A percentile compares a stretch with the other conserved stretches of the same genome.
phyloP scores from a whole-genome alignment of 2,113 vertebrate genomes.

The Cheilinus undulatus region DNA sequence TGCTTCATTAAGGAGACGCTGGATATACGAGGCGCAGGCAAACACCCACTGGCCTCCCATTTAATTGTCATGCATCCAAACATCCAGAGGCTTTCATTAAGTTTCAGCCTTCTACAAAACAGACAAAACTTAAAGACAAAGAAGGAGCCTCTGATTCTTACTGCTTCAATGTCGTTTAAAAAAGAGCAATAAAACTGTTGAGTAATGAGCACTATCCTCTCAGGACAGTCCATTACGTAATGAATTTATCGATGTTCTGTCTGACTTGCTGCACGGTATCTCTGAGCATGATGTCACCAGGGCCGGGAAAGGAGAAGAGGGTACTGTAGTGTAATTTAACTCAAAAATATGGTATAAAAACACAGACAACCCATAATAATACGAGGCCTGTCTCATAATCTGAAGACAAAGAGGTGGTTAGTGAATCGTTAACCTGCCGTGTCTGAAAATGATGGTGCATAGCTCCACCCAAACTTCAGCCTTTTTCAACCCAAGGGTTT shows the following conservation, averaged over 20 bases:
- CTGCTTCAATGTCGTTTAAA: not conserved
- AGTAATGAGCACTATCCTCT: slow-evolving; percentile 43
- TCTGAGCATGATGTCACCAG: slow-evolving; percentile 59
- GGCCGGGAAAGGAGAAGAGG: slow-evolving; percentile 11
- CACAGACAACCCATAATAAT: slow-evolving; percentile 12
- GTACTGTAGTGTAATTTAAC: slow-evolving; percentile 35
- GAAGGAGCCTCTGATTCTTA: slow-evolving; percentile 6
- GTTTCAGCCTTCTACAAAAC: slow-evolving; percentile 10
- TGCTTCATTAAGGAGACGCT: slow-evolving; percentile 48
- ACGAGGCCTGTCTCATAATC: slow-evolving; percentile 9
- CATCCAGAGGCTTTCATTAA: slow-evolving; percentile 47
- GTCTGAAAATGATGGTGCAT: not conserved
- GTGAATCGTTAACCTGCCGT: slow-evolving; percentile 19
- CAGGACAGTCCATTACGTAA: slow-evolving; percentile 67
- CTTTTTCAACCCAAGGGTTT: not conserved
- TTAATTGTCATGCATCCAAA: slow-evolving; percentile 50
- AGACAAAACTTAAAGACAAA: not conserved
- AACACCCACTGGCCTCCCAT: slow-evolving; percentile 56
- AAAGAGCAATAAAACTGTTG: slow-evolving; percentile 38
- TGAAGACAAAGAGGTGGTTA: slow-evolving; percentile 11
- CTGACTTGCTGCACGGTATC: slow-evolving; percentile 28
- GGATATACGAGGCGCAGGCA: slow-evolving; percentile 24
- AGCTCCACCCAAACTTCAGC: not conserved
- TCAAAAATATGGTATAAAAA: slow-evolving; percentile 32
- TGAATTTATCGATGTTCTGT: slow-evolving; percentile 72